Evolutionary conservation across 2,113 vertebrate species (phyloP).

Genomic region (Chloebia gouldiae): DNA sequence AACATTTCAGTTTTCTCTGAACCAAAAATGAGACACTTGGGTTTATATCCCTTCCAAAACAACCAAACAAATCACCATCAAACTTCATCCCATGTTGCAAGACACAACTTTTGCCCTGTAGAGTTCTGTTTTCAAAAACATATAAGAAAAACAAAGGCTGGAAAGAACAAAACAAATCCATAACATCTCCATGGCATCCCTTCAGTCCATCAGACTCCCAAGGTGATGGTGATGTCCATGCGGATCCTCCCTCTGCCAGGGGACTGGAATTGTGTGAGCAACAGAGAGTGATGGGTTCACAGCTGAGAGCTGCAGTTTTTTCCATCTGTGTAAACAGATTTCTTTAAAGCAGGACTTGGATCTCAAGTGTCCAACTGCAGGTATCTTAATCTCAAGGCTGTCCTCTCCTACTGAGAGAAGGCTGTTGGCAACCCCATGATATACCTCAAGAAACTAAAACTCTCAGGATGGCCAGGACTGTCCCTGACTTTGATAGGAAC

Average conservation of each 20-base stretch:
- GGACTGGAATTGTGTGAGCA: background rate
- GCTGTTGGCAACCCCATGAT: background rate
- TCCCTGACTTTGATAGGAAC: background rate
- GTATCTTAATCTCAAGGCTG: background rate
- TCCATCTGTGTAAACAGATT: background rate
- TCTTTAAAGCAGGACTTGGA: background rate
- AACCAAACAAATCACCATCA: background rate
- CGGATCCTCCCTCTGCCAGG: background rate
- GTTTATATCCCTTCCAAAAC: constrained; percentile 30
- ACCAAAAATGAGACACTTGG: background rate
- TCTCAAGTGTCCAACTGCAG: background rate
- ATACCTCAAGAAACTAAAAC: background rate
- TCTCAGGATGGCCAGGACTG: background rate
- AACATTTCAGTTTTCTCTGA: background rate
- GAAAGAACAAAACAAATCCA: constrained; percentile 9
- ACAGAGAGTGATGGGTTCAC: background rate
- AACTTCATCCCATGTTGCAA: background rate
- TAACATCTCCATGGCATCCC: background rate
- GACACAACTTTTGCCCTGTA: background rate
- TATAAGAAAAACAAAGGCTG: background rate
- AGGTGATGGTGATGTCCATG: background rate
- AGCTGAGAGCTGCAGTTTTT: background rate
- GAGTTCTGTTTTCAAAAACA: background rate
- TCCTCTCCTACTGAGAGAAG: background rate
- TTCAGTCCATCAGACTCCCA: background rate